These are phyloP conservation scores for Philereme transversata DNA, from an alignment of 2,888 invertebrate species.

Conservation along the genomic window DNA sequence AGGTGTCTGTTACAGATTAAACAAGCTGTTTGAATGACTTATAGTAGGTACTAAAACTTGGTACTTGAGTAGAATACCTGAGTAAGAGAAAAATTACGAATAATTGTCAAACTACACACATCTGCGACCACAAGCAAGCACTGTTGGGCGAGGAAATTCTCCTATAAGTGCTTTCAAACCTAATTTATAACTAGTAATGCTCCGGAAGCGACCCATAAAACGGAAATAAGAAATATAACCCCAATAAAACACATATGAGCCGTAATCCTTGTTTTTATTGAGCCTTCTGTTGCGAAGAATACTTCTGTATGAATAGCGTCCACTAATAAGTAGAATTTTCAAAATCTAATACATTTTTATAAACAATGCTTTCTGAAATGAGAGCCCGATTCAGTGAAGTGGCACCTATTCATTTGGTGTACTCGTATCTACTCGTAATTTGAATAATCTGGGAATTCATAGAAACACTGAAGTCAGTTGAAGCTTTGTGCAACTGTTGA, in stretches of 20 bases:
- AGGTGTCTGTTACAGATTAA: not conserved
- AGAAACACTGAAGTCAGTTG: slow-evolving; percentile 38
- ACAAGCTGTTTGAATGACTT: too few relatives aligned
- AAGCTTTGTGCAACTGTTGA: slow-evolving; percentile 46
- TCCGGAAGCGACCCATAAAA: slow-evolving; percentile 51
- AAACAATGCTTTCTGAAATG: slow-evolving; percentile 9
- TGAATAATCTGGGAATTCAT: slow-evolving; percentile 43
- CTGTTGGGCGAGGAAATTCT: slow-evolving; percentile 33
- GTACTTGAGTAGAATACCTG: too few relatives aligned
- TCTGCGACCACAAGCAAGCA: slow-evolving; percentile 20
- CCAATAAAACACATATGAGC: slow-evolving; percentile 57
- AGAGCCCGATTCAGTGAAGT: slow-evolving; percentile 21
- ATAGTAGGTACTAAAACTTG: too few relatives aligned
- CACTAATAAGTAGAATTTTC: slow-evolving; percentile 30
- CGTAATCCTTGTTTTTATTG: slow-evolving; percentile 53
- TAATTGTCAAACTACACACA: slow-evolving; percentile 32
- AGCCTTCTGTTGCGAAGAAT: slow-evolving; percentile 36
- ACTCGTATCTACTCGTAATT: slow-evolving; percentile 30
- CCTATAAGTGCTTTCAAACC: slow-evolving; percentile 46
- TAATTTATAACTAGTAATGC: slow-evolving; percentile 49
- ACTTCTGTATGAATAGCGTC: slow-evolving; percentile 28
- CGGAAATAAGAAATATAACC: slow-evolving; percentile 53
- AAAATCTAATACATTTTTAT: slow-evolving; percentile 13
- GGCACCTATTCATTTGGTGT: slow-evolving; percentile 25
- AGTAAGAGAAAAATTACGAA: slow-evolving; percentile 17